phyloP scores from a whole-genome alignment of 1,140 invertebrate species.

The Diorhabda sublineata region DNA sequence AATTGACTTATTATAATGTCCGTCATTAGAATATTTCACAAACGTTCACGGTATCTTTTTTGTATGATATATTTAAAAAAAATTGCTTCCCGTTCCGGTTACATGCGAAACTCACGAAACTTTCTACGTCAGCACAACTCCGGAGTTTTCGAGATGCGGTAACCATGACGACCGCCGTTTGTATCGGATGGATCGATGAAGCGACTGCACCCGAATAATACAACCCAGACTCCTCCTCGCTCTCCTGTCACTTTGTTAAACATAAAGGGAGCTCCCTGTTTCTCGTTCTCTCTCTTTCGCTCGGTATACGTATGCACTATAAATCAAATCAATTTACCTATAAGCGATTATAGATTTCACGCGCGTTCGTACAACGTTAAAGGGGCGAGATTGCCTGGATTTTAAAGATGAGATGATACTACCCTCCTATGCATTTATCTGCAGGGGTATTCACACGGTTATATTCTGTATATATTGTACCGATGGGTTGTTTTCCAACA shows the following conservation, averaged over 20 bases:
- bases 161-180: constrained; percentile 1
- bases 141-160: constrained; percentile 9
- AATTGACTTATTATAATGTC: no score
- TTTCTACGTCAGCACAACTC: neutral
- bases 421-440: no score
- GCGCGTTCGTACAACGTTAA: neutral
- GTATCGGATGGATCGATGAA: constrained; percentile 7
- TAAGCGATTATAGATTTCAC: neutral
- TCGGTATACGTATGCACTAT: neutral
- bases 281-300: neutral
- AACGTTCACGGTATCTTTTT: no score
- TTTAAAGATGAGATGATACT: no score
- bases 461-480: no score
- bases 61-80: no score
- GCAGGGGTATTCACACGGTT: no score
- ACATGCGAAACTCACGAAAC: neutral
- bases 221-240: neutral
- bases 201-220: constrained; percentile 5
- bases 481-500: no score
- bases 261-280: neutral
- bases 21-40: no score
- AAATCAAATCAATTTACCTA: constrained; percentile 1
- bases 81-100: neutral
- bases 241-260: constrained; percentile 6
- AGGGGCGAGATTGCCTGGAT: no score